Conservation (phyloP, 2,888 invertebrate genomes). For the Eupithecia vulgata region DNA sequence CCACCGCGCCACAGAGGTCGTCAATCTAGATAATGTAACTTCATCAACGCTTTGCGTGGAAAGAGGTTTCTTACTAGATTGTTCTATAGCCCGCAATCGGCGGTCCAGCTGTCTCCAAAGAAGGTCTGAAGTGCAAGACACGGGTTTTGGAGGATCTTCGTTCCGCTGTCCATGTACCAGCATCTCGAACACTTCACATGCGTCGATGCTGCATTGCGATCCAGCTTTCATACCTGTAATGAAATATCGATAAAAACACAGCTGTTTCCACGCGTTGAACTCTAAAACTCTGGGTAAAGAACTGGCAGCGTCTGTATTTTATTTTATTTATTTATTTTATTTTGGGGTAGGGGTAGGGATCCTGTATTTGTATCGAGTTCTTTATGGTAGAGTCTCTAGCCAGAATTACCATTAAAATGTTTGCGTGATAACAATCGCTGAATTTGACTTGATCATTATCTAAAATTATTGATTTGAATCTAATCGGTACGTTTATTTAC, state of each 20-base stretch:
- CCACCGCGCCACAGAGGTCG: too few species aligned
- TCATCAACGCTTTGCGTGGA: background rate
- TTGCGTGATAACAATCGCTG: background rate
- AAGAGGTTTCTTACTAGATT: slow-evolving; percentile 79
- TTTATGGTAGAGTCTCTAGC: background rate
- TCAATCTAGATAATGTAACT: too few species aligned
- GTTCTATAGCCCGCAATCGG: slow-evolving; percentile 87
- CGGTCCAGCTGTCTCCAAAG: slow-evolving; percentile 85
- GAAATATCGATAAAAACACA: background rate
- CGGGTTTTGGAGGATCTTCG: slow-evolving; percentile 47
- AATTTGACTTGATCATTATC: background rate
- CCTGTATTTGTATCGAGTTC: background rate
- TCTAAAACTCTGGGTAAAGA: background rate
- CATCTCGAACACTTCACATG: slow-evolving; percentile 82
- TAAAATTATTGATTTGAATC: background rate
- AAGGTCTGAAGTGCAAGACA: slow-evolving; percentile 66
- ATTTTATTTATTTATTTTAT: too few species aligned
- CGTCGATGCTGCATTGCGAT: slow-evolving; percentile 74
- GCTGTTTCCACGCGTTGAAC: background rate
- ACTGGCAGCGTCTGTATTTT: background rate
- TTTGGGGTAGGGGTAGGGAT: too few species aligned
- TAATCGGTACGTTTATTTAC: background rate
- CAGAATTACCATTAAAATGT: background rate
- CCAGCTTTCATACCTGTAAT: slow-evolving; percentile 53
- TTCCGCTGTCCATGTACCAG: slow-evolving; percentile 54